These are phyloP conservation scores for Cephus spinipes DNA, from an alignment of 2,888 invertebrate genomes.

Conservation along the genomic window DNA sequence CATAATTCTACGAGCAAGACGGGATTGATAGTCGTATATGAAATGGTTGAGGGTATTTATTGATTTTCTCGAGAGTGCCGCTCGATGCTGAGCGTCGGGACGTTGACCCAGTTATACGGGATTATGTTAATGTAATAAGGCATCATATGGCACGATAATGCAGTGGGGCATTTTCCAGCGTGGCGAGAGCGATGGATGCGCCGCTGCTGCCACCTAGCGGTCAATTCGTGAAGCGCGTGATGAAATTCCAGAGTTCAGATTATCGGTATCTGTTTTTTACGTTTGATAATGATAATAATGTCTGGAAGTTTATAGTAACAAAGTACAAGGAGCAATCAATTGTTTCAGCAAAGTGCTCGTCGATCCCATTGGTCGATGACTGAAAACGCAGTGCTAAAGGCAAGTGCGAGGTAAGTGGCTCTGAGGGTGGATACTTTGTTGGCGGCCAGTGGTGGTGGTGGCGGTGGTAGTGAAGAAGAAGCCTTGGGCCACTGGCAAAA, in stretches of 20 bases:
- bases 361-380: constrained; percentile 9
- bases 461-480: constrained; percentile 3
- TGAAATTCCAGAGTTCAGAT: neutral
- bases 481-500: constrained; percentile 7
- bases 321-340: neutral
- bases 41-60: neutral
- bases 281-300: neutral
- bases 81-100: neutral
- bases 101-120: constrained; percentile 9
- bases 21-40: neutral
- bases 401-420: constrained; percentile 8
- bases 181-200: neutral
- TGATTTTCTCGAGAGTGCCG: neutral
- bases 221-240: neutral
- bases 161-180: neutral
- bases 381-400: neutral
- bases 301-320: neutral
- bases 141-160: constrained; percentile 27
- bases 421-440: constrained; percentile 5
- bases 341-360: neutral
- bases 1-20: neutral
- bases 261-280: neutral
- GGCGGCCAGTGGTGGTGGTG: neutral
- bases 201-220: neutral
- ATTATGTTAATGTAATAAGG: constrained; percentile 27